Evolutionary conservation across 2,113 vertebrate genomes (phyloP).

Genomic region (Hassar affinis): DNA sequence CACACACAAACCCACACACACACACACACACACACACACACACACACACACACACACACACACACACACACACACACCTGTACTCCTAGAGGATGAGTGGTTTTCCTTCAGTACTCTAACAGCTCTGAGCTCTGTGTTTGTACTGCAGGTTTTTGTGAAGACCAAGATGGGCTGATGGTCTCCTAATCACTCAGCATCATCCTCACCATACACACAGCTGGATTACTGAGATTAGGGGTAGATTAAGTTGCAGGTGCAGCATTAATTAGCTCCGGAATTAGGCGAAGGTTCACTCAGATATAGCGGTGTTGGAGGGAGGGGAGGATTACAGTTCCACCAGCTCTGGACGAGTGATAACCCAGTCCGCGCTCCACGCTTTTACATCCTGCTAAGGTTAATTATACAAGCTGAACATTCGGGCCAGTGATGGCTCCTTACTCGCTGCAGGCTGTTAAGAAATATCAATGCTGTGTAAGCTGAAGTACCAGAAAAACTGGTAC

Average conservation of each 20-base stretch:
- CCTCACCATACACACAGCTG: not conserved
- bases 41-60: conserved; percentile 3
- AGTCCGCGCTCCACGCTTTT: not conserved
- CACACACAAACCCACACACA: too few relatives aligned
- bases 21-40: not conserved
- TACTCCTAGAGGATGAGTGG: not conserved
- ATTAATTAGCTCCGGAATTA: not conserved
- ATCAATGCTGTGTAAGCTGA: not conserved
- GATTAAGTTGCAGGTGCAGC: not conserved
- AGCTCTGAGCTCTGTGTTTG: not conserved
- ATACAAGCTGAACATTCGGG: not conserved
- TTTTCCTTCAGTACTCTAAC: not conserved
- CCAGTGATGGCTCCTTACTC: not conserved
- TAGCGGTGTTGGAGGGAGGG: too few relatives aligned
- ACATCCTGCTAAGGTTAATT: not conserved
- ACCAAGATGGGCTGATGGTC: not conserved
- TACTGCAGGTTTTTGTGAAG: not conserved
- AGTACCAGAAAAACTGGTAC: too few relatives aligned
- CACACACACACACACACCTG: not conserved
- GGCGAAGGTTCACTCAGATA: too few relatives aligned
- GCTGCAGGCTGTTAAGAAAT: not conserved
- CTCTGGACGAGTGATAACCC: not conserved
- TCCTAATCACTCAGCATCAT: not conserved
- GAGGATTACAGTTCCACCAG: too few relatives aligned
- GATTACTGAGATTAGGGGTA: not conserved